Percentiles rank a stretch among this genome's conserved stretches.
Evolutionary conservation across 2,888 invertebrate genomes (phyloP).

Genomic region (Lepidonotus clava): DNA sequence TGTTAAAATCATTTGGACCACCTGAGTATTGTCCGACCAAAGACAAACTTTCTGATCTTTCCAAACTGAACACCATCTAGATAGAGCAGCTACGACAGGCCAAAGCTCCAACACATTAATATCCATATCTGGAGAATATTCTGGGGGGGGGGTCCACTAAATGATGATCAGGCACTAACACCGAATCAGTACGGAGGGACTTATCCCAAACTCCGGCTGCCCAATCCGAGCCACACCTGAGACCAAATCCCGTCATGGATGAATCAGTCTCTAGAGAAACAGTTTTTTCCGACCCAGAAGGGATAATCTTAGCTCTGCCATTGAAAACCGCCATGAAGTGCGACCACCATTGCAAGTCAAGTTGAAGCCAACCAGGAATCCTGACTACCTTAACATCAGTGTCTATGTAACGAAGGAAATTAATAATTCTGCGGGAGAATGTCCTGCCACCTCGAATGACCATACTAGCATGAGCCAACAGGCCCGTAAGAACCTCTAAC

Average conservation of each 20-base stretch:
- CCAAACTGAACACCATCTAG: not conserved
- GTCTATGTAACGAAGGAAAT: too few species aligned
- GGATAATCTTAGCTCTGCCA: not conserved
- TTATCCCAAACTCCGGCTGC: not conserved
- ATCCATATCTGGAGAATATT: not conserved
- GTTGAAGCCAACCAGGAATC: not conserved
- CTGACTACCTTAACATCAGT: not conserved
- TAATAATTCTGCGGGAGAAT: not conserved
- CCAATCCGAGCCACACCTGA: not conserved
- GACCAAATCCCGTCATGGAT: not conserved
- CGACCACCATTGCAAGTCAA: not conserved
- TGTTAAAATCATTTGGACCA: not conserved
- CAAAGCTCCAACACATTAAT: not conserved
- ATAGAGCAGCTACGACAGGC: not conserved
- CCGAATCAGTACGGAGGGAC: not conserved
- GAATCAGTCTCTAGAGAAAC: not conserved
- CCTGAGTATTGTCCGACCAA: not conserved
- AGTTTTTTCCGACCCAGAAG: not conserved
- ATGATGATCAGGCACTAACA: not conserved
- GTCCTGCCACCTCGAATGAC: not conserved
- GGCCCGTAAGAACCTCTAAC: not conserved
- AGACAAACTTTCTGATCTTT: not conserved
- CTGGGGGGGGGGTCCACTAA: not conserved
- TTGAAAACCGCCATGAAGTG: not conserved
- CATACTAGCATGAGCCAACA: not conserved